phyloP scores from a whole-genome alignment of 1,140 invertebrate species.

The Temnothorax longispinosus region DNA sequence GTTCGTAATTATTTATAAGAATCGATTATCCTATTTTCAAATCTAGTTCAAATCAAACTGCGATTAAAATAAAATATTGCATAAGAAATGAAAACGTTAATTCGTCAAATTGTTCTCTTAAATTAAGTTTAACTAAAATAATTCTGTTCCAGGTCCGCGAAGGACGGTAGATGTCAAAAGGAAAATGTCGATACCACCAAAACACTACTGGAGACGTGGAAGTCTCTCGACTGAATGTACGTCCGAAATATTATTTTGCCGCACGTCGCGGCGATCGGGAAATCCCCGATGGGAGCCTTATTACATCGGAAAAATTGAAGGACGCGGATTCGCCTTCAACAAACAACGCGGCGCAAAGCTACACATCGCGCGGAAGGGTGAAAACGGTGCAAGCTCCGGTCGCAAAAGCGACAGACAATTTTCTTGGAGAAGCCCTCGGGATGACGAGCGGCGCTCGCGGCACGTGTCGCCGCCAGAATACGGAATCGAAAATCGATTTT shows the following conservation, averaged over 20 bases:
- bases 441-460: constrained; percentile 37
- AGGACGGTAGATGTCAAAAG: not conserved
- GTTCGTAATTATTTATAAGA: not conserved
- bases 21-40: not conserved
- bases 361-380: constrained; percentile 6
- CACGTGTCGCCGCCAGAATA: constrained; percentile 67
- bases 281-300: constrained; percentile 38
- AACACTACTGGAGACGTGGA: not conserved
- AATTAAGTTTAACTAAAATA: not conserved
- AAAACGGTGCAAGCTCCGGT: constrained; percentile 9
- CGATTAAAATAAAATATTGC: not conserved
- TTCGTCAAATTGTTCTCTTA: not conserved
- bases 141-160: not conserved
- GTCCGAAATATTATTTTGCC: constrained; percentile 39
- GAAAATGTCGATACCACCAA: constrained; percentile 1
- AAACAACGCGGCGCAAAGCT: constrained; percentile 26
- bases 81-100: not conserved
- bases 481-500: constrained; percentile 69
- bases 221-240: not conserved
- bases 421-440: constrained; percentile 56
- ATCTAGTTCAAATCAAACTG: not conserved
- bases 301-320: constrained; percentile 48
- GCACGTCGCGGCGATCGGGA: constrained; percentile 13
- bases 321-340: constrained; percentile 10
- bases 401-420: constrained; percentile 65